Conservation (phyloP, 1,140 invertebrate genomes). For the Pteromalus puparum region DNA sequence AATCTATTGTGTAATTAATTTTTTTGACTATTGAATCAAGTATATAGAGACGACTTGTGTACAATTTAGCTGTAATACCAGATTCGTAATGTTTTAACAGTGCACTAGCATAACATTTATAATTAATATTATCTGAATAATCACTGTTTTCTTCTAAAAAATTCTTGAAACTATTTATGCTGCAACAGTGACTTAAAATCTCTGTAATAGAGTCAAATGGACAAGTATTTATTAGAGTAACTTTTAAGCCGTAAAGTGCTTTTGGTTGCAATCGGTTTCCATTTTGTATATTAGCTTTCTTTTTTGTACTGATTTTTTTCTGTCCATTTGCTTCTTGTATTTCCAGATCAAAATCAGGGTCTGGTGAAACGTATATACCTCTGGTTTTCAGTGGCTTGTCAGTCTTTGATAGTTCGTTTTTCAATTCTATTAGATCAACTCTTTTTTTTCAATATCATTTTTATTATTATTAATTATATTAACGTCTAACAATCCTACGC, state of each 20-base stretch:
- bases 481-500: too few relatives aligned
- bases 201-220: constrained; percentile 6
- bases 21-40: neutral
- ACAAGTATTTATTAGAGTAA: neutral
- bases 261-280: neutral
- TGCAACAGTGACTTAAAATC: neutral
- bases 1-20: too few relatives aligned
- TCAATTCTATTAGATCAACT: too few relatives aligned
- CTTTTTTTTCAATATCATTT: too few relatives aligned
- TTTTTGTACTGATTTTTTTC: neutral
- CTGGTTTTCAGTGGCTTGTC: neutral
- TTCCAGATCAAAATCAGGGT: neutral
- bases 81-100: neutral
- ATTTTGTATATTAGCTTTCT: neutral
- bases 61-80: neutral
- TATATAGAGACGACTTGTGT: neutral
- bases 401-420: too few relatives aligned
- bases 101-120: constrained; percentile 9
- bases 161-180: neutral
- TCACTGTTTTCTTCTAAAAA: neutral
- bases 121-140: neutral
- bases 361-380: neutral
- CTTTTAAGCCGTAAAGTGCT: neutral
- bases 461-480: too few relatives aligned
- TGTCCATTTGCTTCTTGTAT: neutral